Conservation (phyloP, 2,797 vertebrate genomes). For the Orientallactaga sibirica region DNA sequence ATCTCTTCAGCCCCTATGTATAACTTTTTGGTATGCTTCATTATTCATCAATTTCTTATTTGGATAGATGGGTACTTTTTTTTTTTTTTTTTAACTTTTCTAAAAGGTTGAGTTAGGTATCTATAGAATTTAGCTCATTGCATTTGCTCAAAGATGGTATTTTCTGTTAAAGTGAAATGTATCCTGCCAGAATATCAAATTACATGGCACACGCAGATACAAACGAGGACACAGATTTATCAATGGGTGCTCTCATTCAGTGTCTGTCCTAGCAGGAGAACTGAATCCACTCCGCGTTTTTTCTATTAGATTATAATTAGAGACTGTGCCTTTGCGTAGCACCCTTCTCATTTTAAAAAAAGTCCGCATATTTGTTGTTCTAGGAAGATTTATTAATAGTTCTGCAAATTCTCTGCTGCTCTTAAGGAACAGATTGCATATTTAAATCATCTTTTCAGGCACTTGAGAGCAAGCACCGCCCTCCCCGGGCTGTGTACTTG, state of each 20-base stretch:
- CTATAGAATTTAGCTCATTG: slow-evolving; percentile 38
- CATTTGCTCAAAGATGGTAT: slow-evolving; percentile 46
- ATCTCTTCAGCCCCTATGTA: no score
- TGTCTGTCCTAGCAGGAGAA: slow-evolving; percentile 19
- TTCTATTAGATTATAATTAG: slow-evolving; percentile 60
- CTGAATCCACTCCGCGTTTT: not conserved
- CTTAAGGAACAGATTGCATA: not conserved
- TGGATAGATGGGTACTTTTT: not conserved
- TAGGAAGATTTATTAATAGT: slow-evolving; percentile 48
- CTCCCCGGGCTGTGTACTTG: fast-evolving
- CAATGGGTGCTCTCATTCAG: not conserved
- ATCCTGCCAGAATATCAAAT: slow-evolving; percentile 9
- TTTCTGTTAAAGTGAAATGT: slow-evolving; percentile 4
- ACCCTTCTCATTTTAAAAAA: slow-evolving; percentile 56
- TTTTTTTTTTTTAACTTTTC: not conserved
- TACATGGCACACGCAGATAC: not conserved
- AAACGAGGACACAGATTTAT: not conserved
- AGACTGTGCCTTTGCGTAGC: slow-evolving; percentile 14
- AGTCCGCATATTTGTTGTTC: slow-evolving; percentile 39
- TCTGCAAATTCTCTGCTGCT: slow-evolving; percentile 25
- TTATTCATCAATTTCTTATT: not conserved
- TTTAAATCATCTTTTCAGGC: slow-evolving; percentile 18
- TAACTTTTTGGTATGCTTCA: not conserved
- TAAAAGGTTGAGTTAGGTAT: slow-evolving; percentile 24
- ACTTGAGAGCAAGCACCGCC: not conserved